phyloP scores from a whole-genome alignment of 2,888 invertebrate genomes.

The Adelognathus sp. region DNA sequence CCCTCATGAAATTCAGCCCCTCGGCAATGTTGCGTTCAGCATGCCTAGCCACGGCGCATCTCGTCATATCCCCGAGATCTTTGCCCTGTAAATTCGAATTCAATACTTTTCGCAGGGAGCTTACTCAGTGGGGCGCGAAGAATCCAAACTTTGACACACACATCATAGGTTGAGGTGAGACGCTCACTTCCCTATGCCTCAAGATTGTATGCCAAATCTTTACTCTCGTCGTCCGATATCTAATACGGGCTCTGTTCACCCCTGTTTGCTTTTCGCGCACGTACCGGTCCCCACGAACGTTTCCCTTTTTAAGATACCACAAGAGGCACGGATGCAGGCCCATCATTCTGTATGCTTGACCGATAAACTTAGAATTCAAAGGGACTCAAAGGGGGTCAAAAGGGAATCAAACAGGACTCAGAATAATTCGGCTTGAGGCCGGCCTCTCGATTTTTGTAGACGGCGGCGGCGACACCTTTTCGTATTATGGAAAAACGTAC shows the following conservation, averaged over 20 bases:
- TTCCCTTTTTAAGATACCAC: conserved; percentile 18
- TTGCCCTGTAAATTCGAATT: conserved; percentile 69
- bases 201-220: conserved; percentile 36
- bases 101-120: conserved; percentile 59
- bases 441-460: too few relatives aligned
- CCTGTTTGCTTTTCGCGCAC: conserved; percentile 42
- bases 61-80: conserved; percentile 62
- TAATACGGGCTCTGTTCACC: conserved; percentile 16
- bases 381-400: too few relatives aligned
- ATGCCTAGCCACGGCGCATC: conserved; percentile 60
- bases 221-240: conserved; percentile 16
- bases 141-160: conserved; percentile 30
- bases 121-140: conserved; percentile 31
- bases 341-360: too few relatives aligned
- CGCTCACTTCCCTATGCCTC: conserved; percentile 19
- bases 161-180: conserved; percentile 3
- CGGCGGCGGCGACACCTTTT: too few relatives aligned
- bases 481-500: too few relatives aligned
- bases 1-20: conserved; percentile 74
- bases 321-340: conserved; percentile 27
- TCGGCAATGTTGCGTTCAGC: conserved; percentile 65
- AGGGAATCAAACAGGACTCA: too few relatives aligned
- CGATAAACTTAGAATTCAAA: too few relatives aligned
- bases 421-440: too few relatives aligned
- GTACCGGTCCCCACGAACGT: conserved; percentile 30